phyloP scores from a whole-genome alignment of 2,113 vertebrate species.

The Hassar affinis region DNA sequence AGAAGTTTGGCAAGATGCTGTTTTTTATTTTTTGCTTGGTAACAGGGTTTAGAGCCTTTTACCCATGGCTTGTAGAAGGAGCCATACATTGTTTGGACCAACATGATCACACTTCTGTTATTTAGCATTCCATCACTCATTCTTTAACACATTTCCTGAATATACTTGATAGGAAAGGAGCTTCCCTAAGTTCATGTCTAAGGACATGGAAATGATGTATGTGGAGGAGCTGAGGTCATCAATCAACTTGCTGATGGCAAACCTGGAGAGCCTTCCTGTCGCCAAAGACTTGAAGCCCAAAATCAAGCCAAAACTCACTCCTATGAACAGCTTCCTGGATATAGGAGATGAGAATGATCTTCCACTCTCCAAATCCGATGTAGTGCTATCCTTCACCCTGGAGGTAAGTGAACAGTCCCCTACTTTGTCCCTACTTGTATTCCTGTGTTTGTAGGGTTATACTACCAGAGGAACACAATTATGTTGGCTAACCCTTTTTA shows the following conservation, averaged over 20 bases:
- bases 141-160: not conserved
- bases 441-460: not conserved
- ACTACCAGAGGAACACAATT: not conserved
- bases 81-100: not conserved
- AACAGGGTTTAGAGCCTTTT: not conserved
- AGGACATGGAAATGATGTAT: slow-evolving; percentile 89
- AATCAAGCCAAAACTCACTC: slow-evolving; percentile 86
- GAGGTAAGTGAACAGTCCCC: slow-evolving; percentile 77
- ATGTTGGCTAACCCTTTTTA: not conserved
- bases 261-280: slow-evolving; percentile 95
- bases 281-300: slow-evolving; percentile 93
- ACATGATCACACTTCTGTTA: not conserved
- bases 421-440: not conserved
- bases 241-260: slow-evolving; percentile 93
- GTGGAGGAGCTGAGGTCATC: slow-evolving; percentile 91
- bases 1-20: not conserved
- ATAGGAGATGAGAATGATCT: slow-evolving; percentile 90
- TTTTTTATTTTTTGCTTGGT: not conserved
- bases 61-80: not conserved
- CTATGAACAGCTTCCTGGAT: slow-evolving; percentile 91
- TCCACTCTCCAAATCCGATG: slow-evolving; percentile 89
- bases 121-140: not conserved
- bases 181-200: slow-evolving; percentile 80
- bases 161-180: slow-evolving; percentile 80
- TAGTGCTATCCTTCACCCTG: slow-evolving; percentile 88